Evolutionary conservation across 2,113 vertebrate species (phyloP).

Genomic region (Phylloscopus whistleri): DNA sequence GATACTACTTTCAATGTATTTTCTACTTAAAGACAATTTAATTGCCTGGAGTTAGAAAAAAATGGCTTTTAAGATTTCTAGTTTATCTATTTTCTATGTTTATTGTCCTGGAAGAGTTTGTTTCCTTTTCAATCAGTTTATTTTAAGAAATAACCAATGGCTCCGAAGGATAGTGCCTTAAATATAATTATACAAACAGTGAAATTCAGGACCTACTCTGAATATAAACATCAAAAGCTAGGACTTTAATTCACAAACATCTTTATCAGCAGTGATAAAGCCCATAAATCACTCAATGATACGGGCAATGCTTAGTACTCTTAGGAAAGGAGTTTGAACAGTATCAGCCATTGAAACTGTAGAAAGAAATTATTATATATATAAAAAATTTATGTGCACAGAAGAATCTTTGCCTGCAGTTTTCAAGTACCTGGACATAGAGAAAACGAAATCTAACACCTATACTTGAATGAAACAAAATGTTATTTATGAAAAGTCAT

Average conservation of each 20-base stretch:
- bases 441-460: background rate
- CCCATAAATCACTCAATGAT: background rate
- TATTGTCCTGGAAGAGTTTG: background rate
- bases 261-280: background rate
- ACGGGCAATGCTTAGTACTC: background rate
- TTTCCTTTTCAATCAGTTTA: conserved; percentile 34
- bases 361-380: background rate
- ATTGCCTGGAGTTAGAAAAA: background rate
- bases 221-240: conserved; percentile 12
- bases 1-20: background rate
- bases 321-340: background rate
- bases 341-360: background rate
- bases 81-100: background rate
- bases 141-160: conserved; percentile 22
- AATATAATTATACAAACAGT: conserved; percentile 21
- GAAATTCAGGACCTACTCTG: background rate
- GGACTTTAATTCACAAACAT: background rate
- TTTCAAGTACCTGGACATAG: background rate
- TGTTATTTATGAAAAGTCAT: background rate
- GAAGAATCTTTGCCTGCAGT: background rate
- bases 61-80: background rate
- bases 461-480: background rate
- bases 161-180: conserved; percentile 31
- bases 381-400: background rate
- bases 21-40: background rate